Conservation (phyloP, 1,140 invertebrate species). For the Drosophila insularis region DNA sequence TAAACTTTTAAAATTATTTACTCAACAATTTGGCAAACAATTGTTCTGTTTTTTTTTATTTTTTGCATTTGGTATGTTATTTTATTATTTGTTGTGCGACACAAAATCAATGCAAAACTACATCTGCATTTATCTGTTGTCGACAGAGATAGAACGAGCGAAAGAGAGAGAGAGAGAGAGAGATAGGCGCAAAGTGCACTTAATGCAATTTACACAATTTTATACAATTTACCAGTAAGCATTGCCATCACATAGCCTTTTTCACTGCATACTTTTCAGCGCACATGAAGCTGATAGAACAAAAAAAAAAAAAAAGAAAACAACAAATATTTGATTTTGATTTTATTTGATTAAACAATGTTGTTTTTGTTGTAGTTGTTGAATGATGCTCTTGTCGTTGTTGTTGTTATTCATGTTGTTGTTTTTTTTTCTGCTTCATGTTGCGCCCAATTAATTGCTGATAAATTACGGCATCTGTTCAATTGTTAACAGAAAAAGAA, state of each 20-base stretch:
- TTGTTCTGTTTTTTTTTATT: not conserved
- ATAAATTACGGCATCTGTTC: conserved; percentile 19
- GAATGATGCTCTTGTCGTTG: not conserved
- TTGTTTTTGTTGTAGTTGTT: conserved; percentile 1
- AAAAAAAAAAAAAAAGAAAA: not conserved
- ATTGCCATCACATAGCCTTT: not conserved
- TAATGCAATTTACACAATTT: conserved; percentile 36
- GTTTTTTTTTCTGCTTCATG: not conserved
- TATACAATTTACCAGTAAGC: conserved; percentile 8
- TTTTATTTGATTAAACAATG: conserved; percentile 23
- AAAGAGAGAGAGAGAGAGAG: not conserved
- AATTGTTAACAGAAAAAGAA: conserved; percentile 8
- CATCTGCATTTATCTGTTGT: conserved; percentile 3
- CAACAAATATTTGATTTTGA: conserved; percentile 20
- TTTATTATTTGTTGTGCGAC: not conserved
- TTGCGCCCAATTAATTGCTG: conserved; percentile 21
- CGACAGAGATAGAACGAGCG: not conserved
- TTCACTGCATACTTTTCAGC: conserved; percentile 15
- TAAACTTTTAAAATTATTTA: not conserved
- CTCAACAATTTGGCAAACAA: conserved; percentile 1
- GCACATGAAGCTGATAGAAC: not conserved
- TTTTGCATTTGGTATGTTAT: not conserved
- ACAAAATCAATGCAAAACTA: conserved; percentile 9
- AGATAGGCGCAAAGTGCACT: not conserved
- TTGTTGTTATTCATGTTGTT: not conserved